These are phyloP conservation scores for Oeneis ivallda DNA, from an alignment of 2,888 invertebrate genomes.

Conservation along the genomic window DNA sequence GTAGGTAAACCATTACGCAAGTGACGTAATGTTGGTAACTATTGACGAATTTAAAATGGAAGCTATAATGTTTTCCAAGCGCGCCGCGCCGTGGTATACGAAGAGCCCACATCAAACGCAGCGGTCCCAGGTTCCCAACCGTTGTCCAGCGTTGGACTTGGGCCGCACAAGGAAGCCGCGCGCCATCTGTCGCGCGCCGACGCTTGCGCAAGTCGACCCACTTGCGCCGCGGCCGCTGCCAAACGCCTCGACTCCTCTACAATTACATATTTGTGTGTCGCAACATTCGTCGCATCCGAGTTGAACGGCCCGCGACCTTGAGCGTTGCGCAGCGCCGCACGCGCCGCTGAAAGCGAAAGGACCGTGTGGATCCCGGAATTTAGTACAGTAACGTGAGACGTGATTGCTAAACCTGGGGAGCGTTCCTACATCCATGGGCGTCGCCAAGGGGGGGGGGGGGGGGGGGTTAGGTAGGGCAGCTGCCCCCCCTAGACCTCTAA, in stretches of 20 bases:
- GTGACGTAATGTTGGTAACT: too few relatives aligned
- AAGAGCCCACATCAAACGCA: too few relatives aligned
- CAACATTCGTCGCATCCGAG: constrained; percentile 80
- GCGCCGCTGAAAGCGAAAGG: constrained; percentile 78
- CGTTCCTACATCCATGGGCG: too few relatives aligned
- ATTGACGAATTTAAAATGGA: too few relatives aligned
- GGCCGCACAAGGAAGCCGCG: constrained; percentile 72
- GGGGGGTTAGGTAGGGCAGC: too few relatives aligned
- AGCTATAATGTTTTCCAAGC: too few relatives aligned
- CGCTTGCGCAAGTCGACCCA: constrained; percentile 78
- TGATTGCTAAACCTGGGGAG: constrained; percentile 24
- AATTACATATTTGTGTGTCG: constrained; percentile 81
- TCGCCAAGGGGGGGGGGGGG: too few relatives aligned
- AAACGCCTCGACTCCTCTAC: constrained; percentile 77
- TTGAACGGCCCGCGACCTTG: constrained; percentile 82
- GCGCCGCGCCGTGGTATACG: too few relatives aligned
- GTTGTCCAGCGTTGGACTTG: constrained; percentile 38
- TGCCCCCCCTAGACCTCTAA: too few relatives aligned
- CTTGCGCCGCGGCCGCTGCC: constrained; percentile 75
- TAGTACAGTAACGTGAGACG: constrained; percentile 42
- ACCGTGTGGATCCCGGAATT: constrained; percentile 60
- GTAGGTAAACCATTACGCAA: too few relatives aligned
- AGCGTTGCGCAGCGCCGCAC: constrained; percentile 74
- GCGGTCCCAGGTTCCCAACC: background rate
- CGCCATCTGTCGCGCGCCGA: constrained; percentile 74